Base-by-base conservation (phyloP, 2,113 vertebrate species). In the Channa maculata region DNA sequence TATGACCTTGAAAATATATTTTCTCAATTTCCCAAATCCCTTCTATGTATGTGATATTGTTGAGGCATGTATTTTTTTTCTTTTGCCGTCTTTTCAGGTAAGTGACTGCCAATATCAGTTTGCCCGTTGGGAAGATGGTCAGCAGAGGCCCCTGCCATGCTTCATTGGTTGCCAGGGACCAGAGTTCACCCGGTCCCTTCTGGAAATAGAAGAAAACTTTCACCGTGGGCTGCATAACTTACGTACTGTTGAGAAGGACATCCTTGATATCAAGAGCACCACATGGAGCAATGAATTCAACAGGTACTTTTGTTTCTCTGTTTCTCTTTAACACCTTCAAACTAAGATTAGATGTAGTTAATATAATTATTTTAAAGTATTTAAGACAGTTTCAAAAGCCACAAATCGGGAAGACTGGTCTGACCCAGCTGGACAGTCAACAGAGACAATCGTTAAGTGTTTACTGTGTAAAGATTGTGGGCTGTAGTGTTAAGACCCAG, bases 71-170 rank as follows among this genome's bases (percentile, higher is more conserved):
- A 24, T 24, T 24, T 24, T 24, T 24, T 46, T 24, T 72, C 13
- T 11, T 53, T 8, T 44, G 24, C 3, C 14, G 8, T 5, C 55
- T 12, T 71, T 60, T 55, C 66, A 97, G 97, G 94, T 98, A 34
- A 97, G 97, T 39, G 91, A 96, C 33, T 96, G 94, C 88, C 96
- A 97, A 92, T 87, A 95, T 68, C 95, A 96, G 75, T 97, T 97
- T 89, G 95, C 93, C 38, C 95, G 96, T 13, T 94, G 94, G 90
- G 91, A 94, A 61, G 95, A 97, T 9, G 95, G 95, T 60, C 77
- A 90, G 62, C 95, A 95, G 86, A 92, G 92, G 2, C 86, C 93
- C 0, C 79, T 96, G 75, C 95, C 95, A 1, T 93, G 92, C 91
- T 96, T 97, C 74, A 87, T 86, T 1, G 94, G 95, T 0, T 88